These are phyloP conservation scores for Apteryx owenii DNA, from an alignment of 2,113 vertebrate genomes.

Conservation along the genomic window DNA sequence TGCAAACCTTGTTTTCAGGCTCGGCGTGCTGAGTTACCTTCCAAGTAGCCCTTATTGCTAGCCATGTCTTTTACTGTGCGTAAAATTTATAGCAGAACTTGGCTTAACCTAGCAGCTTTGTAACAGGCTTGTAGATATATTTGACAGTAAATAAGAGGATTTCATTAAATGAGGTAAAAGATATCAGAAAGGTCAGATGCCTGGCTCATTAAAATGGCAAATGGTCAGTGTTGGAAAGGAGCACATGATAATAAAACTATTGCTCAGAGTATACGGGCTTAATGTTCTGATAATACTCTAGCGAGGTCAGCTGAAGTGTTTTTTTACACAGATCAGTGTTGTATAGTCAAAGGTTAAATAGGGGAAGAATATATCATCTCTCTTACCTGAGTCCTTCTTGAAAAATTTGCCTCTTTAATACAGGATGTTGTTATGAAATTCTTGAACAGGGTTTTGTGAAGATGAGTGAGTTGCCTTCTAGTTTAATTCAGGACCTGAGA, in stretches of 20 bases:
- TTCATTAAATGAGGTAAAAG: background rate
- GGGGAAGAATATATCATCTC: background rate
- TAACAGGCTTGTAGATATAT: background rate
- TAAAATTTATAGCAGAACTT: background rate
- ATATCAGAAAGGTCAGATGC: background rate
- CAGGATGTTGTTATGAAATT: background rate
- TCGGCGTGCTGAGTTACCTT: background rate
- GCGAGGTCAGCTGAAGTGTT: background rate
- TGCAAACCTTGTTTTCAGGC: background rate
- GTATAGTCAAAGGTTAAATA: background rate
- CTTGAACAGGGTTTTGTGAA: background rate
- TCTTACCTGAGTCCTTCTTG: background rate
- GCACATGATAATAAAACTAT: accelerated
- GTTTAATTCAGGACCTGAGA: background rate
- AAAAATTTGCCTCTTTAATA: background rate
- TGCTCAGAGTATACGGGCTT: background rate
- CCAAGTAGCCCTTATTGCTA: background rate
- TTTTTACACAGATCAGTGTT: background rate
- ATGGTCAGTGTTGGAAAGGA: background rate
- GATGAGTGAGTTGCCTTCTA: background rate
- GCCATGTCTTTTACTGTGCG: background rate
- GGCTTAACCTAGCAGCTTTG: background rate
- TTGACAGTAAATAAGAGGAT: background rate
- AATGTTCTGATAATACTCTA: background rate
- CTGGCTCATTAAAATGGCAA: background rate